Base-by-base conservation (phyloP, 2,113 vertebrate genomes). In the Saguinus imperator region DNA sequence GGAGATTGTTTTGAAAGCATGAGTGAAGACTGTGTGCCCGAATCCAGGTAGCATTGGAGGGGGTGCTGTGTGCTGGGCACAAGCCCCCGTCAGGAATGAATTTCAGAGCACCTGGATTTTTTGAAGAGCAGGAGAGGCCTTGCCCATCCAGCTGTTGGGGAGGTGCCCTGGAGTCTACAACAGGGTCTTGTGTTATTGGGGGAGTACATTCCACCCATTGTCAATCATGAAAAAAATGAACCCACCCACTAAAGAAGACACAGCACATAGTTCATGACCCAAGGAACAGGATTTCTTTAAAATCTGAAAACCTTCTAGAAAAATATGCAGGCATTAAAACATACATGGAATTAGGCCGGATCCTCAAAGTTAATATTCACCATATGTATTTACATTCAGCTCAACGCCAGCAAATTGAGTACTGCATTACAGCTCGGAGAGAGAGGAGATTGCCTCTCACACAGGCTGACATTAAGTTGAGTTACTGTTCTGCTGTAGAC, bases 161-260 rank as follows among this genome's bases (percentile, higher is more conserved):
- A 95, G 76, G 37, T 3, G 0, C 55, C 73, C 58, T 58, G 2
- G 17, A 76, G 57, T 80, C 64, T n/a, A 50, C 0, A 35, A 72
- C 45, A 61, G 92, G 95, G 87, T 94, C 40, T 76, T 64, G 70
- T 95, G 91, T 89, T 96, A 58, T 81, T 45, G 81, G 57, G 40
- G 48, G 37, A 7, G 95, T 97, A 93, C 3, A 37, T 89, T 96
- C 7, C 0, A 11, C 97, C 98, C 95, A 98, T 98, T 96, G 96
- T 93, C 97, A 95, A 72, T 89, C 55, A 87, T 21, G 94, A 97
- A 97, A 98, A 98, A 97, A 98, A 98, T 96, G 98, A 98, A 97
- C 83, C 82, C 95, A 70, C 94, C 93, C 94, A 72, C 97, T 96
- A 95, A 96, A 96, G 94, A 96, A 94, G 97, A 94, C 92, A 35